Percentiles rank a stretch among this genome's conserved stretches.
phyloP scores from a whole-genome alignment of 2,888 invertebrate species.

The Chloroclystis v-ata region DNA sequence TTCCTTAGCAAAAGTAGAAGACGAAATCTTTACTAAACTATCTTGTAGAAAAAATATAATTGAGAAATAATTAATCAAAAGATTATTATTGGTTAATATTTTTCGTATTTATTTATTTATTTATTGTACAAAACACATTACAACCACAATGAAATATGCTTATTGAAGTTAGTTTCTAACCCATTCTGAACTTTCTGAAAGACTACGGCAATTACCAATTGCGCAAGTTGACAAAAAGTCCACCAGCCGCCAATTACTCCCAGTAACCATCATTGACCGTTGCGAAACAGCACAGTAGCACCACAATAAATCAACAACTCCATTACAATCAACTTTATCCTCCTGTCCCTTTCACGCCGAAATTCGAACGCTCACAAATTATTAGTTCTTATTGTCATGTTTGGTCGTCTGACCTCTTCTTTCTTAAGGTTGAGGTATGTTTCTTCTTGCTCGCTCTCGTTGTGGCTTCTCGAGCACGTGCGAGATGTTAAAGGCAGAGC shows the following conservation, averaged over 20 bases:
- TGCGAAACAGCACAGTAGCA: conserved; percentile 65
- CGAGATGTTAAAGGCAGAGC: conserved; percentile 76
- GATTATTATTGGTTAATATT: too few species aligned
- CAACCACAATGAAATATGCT: too few species aligned
- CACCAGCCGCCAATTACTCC: conserved; percentile 52
- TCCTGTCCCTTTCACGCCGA: conserved; percentile 63
- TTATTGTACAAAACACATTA: too few species aligned
- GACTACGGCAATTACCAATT: conserved; percentile 9
- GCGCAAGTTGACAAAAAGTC: conserved; percentile 33
- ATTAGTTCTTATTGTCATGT: conserved; percentile 68
- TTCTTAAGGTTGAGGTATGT: conserved; percentile 15
- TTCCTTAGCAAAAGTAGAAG: too few species aligned
- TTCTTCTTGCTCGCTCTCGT: conserved; percentile 50
- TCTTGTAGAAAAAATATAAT: too few species aligned
- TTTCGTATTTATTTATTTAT: too few species aligned
- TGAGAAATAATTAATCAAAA: too few species aligned
- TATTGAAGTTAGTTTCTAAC: too few species aligned
- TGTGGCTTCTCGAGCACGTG: conserved; percentile 69
- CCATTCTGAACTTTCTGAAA: not conserved
- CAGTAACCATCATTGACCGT: conserved; percentile 14
- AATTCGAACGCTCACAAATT: conserved; percentile 73
- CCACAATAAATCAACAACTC: conserved; percentile 68
- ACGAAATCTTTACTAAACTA: too few species aligned
- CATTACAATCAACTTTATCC: conserved; percentile 64
- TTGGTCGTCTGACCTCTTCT: conserved; percentile 24